phyloP scores from a whole-genome alignment of 2,888 invertebrate species.

The Loripinus fragilis region DNA sequence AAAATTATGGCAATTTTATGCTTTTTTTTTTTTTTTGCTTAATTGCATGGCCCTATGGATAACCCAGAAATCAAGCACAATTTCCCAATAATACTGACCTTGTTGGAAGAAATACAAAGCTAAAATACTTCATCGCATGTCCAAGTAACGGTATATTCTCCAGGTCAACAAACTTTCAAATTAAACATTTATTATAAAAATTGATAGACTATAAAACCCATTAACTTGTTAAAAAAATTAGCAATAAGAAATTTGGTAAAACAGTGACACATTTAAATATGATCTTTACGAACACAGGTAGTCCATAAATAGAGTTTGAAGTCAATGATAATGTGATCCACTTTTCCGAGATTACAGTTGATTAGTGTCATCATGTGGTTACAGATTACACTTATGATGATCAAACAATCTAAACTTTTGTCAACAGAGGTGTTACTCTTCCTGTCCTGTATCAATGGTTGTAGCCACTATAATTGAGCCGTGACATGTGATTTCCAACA shows the following conservation, averaged over 20 bases:
- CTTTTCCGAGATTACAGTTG: neutral
- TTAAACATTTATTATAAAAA: no score
- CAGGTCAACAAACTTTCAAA: neutral
- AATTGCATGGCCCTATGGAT: no score
- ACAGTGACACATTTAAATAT: neutral
- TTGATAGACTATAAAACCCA: no score
- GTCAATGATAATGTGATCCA: neutral
- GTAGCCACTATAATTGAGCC: no score
- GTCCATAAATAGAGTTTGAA: conserved; percentile 1
- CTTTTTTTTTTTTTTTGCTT: no score
- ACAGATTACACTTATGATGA: neutral
- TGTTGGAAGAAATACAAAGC: conserved; percentile 6
- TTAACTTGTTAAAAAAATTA: no score
- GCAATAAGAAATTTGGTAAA: no score
- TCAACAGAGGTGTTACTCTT: neutral
- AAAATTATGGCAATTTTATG: no score
- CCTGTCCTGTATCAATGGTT: no score
- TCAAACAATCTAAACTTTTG: neutral
- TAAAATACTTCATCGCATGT: conserved; percentile 12
- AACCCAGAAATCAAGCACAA: no score
- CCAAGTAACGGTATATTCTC: neutral
- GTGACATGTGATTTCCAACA: no score
- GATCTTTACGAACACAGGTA: neutral
- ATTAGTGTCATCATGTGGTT: conserved; percentile 7
- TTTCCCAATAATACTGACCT: neutral